Conservation (phyloP, 92 coral and sea anemone species). For the Phenganax stokvisi region DNA sequence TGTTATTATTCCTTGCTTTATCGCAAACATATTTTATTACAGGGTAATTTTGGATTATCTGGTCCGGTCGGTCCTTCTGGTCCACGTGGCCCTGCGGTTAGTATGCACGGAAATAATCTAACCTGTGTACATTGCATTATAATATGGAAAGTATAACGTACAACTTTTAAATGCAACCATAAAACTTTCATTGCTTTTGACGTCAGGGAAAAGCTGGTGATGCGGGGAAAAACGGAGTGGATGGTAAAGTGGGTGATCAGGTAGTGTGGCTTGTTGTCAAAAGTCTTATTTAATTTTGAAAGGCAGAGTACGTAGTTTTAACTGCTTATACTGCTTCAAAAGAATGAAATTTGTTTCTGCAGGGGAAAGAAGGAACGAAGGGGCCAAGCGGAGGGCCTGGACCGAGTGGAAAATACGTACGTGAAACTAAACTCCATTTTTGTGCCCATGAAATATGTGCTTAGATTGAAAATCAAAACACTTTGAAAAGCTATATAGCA, state of each 20-base stretch:
- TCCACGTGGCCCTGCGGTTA: conserved; percentile 19
- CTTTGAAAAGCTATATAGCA: too few species aligned
- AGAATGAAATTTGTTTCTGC: neutral
- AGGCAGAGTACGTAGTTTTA: neutral
- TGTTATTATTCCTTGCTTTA: neutral
- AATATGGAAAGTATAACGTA: neutral
- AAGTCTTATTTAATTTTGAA: neutral
- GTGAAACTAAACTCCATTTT: neutral
- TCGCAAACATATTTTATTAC: neutral
- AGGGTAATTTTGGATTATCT: conserved; percentile 26
- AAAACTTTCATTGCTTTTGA: neutral
- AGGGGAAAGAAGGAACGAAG: conserved; percentile 26
- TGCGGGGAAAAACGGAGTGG: conserved; percentile 16
- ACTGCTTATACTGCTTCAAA: too few species aligned
- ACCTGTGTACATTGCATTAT: too few species aligned
- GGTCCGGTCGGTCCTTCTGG: conserved; percentile 12
- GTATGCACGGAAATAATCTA: neutral
- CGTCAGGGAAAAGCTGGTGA: conserved; percentile 13
- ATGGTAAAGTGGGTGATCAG: conserved; percentile 19
- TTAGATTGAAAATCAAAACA: too few species aligned
- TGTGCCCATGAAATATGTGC: neutral
- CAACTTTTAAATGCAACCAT: too few species aligned
- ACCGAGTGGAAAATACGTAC: conserved; percentile 14
- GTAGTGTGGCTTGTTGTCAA: neutral
- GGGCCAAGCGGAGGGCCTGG: conserved; percentile 24